A percentile compares a stretch with the other conserved stretches of the same genome.
Evolutionary conservation across 2,797 vertebrate genomes (phyloP).

Genomic region (Gila robusta): DNA sequence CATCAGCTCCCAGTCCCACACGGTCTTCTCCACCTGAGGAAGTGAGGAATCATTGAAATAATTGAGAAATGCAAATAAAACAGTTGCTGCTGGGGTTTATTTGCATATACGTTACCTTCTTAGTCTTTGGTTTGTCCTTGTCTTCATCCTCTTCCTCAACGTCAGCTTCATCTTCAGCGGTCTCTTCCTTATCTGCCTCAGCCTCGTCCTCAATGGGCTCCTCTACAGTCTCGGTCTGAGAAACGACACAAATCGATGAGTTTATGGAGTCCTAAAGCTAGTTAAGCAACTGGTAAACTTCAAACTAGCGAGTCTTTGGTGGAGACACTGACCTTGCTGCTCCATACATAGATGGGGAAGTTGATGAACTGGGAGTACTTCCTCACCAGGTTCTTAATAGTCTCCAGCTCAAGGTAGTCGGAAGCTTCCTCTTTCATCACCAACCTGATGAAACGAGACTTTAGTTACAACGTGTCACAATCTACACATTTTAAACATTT

Average conservation of each 20-base stretch:
- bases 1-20: constrained; percentile 99
- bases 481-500: background rate
- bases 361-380: constrained; percentile 99
- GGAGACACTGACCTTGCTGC: constrained; percentile 89
- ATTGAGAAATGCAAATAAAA: background rate
- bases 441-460: constrained; percentile 76
- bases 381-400: constrained; percentile 94
- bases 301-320: background rate
- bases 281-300: background rate
- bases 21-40: constrained; percentile 94
- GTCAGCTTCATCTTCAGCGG: constrained; percentile 91
- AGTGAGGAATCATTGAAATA: background rate
- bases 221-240: constrained; percentile 94
- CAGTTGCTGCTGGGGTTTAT: background rate
- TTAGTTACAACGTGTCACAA: background rate
- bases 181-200: constrained; percentile 90
- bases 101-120: constrained; percentile 82
- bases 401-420: constrained; percentile 97
- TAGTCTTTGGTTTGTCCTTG: constrained; percentile 92
- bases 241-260: background rate
- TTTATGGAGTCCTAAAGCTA: background rate
- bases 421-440: constrained; percentile 98
- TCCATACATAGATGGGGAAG: constrained; percentile 98
- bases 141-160: constrained; percentile 95
- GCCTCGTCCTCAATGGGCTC: constrained; percentile 96